These are phyloP conservation scores for Micrasema longulum DNA, from an alignment of 1,140 invertebrate genomes.

Conservation along the genomic window DNA sequence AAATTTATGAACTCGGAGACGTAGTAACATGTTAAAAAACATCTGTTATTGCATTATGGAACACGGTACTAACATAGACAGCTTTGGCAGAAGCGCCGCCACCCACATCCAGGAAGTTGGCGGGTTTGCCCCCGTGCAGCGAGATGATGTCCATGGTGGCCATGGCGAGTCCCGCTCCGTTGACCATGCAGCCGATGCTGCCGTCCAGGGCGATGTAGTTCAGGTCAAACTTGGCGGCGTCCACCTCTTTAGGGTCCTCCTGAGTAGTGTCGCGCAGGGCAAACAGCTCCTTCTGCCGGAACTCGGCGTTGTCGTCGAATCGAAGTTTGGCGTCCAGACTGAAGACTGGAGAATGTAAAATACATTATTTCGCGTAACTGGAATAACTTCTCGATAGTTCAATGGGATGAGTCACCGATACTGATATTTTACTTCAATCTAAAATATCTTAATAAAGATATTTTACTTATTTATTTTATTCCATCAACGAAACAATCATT, in stretches of 20 bases:
- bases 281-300: slow-evolving; percentile 93
- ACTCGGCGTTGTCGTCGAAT: slow-evolving; percentile 97
- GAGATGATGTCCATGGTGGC: slow-evolving; percentile 99
- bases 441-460: too few species aligned
- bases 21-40: too few species aligned
- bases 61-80: slow-evolving; percentile 75
- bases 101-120: slow-evolving; percentile 97
- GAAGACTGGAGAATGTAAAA: slow-evolving; percentile 80
- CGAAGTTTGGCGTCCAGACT: slow-evolving; percentile 95
- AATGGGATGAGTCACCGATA: too few species aligned
- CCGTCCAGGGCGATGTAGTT: slow-evolving; percentile 98
- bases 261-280: slow-evolving; percentile 88
- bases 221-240: slow-evolving; percentile 91
- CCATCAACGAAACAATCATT: too few species aligned
- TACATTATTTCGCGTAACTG: too few species aligned
- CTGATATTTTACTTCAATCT: too few species aligned
- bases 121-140: slow-evolving; percentile 93
- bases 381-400: too few species aligned
- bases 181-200: slow-evolving; percentile 86
- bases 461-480: too few species aligned
- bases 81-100: slow-evolving; percentile 94
- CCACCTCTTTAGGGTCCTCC: slow-evolving; percentile 94
- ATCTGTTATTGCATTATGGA: too few species aligned
- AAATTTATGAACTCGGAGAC: too few species aligned
- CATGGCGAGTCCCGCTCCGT: slow-evolving; percentile 97